A percentile compares a stretch with the other conserved stretches of the same genome.
These are phyloP conservation scores for Cataglyphis cursor DNA, from an alignment of 2,888 invertebrate species.

Conservation along the genomic window DNA sequence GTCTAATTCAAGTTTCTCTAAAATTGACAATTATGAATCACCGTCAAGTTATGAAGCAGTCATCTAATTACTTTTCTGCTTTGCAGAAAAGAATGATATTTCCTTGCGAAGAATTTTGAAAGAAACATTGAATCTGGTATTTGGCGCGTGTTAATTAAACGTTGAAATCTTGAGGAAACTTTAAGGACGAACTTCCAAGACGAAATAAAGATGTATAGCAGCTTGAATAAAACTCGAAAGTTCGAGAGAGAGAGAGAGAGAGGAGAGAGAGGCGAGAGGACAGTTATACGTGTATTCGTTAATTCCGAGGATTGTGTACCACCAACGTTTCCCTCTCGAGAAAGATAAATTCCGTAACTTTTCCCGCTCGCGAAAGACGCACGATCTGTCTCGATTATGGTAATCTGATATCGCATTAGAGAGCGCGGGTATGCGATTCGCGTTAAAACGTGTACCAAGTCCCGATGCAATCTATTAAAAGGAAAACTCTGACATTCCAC, in stretches of 20 bases:
- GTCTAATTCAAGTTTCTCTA: not conserved
- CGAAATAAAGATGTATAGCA: not conserved
- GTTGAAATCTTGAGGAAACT: not conserved
- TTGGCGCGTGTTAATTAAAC: not conserved
- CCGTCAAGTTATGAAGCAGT: not conserved
- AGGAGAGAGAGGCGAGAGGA: no score
- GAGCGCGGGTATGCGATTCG: constrained; percentile 17
- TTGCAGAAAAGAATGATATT: not conserved
- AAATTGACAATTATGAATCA: not conserved
- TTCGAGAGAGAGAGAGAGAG: not conserved
- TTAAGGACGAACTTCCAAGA: not conserved
- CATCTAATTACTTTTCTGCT: not conserved
- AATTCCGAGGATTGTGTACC: constrained; percentile 6
- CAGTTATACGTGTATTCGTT: constrained; percentile 17
- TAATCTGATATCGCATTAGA: constrained; percentile 42
- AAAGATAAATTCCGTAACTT: constrained; percentile 24
- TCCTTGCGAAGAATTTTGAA: not conserved
- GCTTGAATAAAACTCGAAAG: constrained; percentile 1
- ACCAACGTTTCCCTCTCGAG: not conserved
- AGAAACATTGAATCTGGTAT: not conserved
- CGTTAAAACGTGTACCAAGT: constrained; percentile 15
- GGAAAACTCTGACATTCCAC: constrained; percentile 18
- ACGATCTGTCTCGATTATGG: constrained; percentile 46
- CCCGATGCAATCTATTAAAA: constrained; percentile 46
- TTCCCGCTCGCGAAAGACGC: not conserved